phyloP scores from a whole-genome alignment of 2,113 vertebrate species.

The Eptesicus fuscus region DNA sequence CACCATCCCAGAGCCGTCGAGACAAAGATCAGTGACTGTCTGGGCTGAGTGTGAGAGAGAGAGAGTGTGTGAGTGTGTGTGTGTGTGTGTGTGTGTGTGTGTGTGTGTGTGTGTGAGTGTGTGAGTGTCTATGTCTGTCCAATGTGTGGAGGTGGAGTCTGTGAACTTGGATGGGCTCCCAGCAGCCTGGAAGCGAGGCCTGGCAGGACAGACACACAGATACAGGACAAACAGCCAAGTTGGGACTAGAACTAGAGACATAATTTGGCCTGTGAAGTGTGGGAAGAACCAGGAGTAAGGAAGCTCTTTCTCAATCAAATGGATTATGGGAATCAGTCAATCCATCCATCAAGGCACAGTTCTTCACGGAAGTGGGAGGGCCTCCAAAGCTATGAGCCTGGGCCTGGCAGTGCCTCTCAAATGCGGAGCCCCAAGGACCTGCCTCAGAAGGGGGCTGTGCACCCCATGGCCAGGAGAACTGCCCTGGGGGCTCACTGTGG shows the following conservation, averaged over 20 bases:
- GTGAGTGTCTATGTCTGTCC: not conserved
- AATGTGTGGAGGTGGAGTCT: not conserved
- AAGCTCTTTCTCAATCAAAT: not conserved
- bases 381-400: not conserved
- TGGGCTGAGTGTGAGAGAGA: not conserved
- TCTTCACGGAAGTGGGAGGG: not conserved
- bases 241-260: not conserved
- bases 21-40: not conserved
- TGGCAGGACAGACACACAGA: not conserved
- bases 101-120: too few species aligned
- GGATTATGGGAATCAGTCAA: not conserved
- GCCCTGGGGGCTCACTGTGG: not conserved
- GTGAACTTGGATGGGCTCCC: not conserved
- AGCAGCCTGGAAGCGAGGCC: not conserved
- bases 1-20: not conserved
- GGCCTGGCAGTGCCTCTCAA: not conserved
- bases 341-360: not conserved
- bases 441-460: not conserved
- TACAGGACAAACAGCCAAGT: not conserved
- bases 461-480: fast-evolving
- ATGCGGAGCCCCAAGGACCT: not conserved
- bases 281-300: not conserved
- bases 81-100: not conserved
- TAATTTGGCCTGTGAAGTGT: not conserved
- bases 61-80: not conserved